A percentile compares a stretch with the other conserved stretches of the same genome.
Evolutionary conservation across 2,888 invertebrate genomes (phyloP).

Genomic region (Branchellion lobata): DNA sequence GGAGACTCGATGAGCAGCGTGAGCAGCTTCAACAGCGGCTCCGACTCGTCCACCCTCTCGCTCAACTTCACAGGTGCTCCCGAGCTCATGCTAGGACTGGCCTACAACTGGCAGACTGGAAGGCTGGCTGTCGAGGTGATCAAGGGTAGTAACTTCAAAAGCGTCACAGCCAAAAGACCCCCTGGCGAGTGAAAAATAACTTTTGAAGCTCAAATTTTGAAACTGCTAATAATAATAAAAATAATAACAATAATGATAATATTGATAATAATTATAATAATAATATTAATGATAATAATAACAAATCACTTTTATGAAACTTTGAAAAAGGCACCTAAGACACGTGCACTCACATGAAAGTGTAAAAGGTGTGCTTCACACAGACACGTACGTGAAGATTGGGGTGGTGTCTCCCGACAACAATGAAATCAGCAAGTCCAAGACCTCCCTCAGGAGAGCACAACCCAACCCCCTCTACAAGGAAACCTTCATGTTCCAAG

Average conservation of each 20-base stretch:
- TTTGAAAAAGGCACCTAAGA: too few relatives aligned
- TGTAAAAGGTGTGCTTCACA: too few relatives aligned
- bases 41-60: constrained; percentile 86
- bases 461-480: constrained; percentile 94
- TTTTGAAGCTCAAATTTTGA: background rate
- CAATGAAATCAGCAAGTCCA: constrained; percentile 86
- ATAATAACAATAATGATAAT: too few relatives aligned
- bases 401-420: constrained; percentile 87
- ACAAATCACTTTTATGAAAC: too few relatives aligned
- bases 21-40: constrained; percentile 78
- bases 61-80: constrained; percentile 74
- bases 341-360: too few relatives aligned
- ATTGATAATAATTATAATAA: too few relatives aligned
- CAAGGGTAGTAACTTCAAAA: constrained; percentile 71
- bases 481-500: constrained; percentile 91
- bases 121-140: constrained; percentile 86
- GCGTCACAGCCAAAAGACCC: constrained; percentile 63
- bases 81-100: constrained; percentile 81
- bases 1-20: constrained; percentile 67
- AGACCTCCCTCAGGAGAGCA: constrained; percentile 85
- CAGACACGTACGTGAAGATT: constrained; percentile 88
- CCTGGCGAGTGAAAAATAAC: constrained; percentile 57
- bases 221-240: background rate
- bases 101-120: constrained; percentile 90
- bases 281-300: too few relatives aligned